These are phyloP conservation scores for Mormyrops attenuatus DNA, from an alignment of 2,797 vertebrate genomes.

Conservation along the genomic window DNA sequence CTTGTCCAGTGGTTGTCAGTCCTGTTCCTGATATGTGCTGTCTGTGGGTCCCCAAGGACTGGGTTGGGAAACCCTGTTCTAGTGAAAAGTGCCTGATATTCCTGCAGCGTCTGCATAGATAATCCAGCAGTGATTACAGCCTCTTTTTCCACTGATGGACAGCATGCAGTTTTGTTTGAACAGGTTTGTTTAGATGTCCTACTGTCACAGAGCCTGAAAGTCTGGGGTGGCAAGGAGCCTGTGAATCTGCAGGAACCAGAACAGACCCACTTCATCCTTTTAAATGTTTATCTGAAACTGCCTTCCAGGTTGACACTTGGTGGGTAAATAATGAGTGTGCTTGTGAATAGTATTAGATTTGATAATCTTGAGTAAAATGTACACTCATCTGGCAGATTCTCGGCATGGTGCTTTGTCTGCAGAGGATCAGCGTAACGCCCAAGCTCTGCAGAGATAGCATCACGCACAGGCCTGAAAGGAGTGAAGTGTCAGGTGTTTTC, in stretches of 20 bases:
- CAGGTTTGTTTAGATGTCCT: background rate
- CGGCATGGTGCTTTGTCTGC: background rate
- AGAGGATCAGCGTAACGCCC: background rate
- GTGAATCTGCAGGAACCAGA: background rate
- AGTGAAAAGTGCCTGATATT: background rate
- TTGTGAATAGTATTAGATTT: background rate
- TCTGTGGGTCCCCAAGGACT: background rate
- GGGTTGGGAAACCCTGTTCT: background rate
- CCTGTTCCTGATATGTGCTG: background rate
- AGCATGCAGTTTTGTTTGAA: background rate
- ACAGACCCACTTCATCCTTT: background rate
- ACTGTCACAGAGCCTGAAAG: background rate
- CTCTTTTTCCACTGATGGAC: background rate
- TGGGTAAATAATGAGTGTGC: background rate
- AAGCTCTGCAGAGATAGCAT: background rate
- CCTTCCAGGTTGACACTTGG: background rate
- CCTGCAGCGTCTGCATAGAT: background rate
- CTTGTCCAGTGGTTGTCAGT: background rate
- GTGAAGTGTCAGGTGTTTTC: background rate
- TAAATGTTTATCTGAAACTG: background rate
- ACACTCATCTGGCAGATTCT: background rate
- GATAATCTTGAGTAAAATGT: background rate
- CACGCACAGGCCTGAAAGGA: background rate
- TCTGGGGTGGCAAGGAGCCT: background rate
- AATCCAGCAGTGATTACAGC: background rate